Evolutionary conservation across 2,888 invertebrate species (phyloP), one percentile per base, ranked within the genome.

Genomic region (Nomada lathburiana): DNA sequence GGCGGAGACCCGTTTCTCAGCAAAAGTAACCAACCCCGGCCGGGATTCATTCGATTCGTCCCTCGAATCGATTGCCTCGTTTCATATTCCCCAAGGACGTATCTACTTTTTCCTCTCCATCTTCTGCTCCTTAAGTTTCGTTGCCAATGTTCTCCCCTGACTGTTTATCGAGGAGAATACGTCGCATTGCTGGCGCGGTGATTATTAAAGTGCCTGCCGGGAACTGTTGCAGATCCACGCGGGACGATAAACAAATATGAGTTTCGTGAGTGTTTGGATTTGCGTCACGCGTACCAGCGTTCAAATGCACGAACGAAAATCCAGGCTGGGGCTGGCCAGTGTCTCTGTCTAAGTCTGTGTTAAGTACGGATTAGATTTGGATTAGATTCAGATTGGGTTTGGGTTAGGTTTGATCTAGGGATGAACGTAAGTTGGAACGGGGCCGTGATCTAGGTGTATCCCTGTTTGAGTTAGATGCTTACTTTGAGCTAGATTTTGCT

Each of bases 41-140:
- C 1, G 71, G 75, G 82, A 83, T 82, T 83, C 82, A 79, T 79
- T 79, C 72, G 82, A 72, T 64, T 74, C 60, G 52, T 57, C 44
- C 47, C 65, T 65, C 23, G 64, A 69, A 72, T 72, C 78, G 82
- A 83, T 75, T 75, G 63, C 42, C 74, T 82, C 83, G 75, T 72
- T 76, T 69, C 16, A 82, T 79, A 79, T 79, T 82, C 79, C 47
- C 75, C n/a, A 29, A 47, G 20, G 64, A 18, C 64, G 44, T 5
- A 13, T 20, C 47, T 23, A 23, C 20, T 36, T 13, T n/a, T 18
- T 16, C 13, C 26, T 50, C 16, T 20, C 60, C 29, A 50, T 70
- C 62, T 57, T 47, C 42, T 10, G 18, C 18, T 36, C 36, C 42
- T 60, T 42, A 42, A 62, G 3, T 11, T 42, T 13, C 57, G 3